Conservation (phyloP, 2,797 vertebrate genomes). For the Chiropotes sagulatus region DNA sequence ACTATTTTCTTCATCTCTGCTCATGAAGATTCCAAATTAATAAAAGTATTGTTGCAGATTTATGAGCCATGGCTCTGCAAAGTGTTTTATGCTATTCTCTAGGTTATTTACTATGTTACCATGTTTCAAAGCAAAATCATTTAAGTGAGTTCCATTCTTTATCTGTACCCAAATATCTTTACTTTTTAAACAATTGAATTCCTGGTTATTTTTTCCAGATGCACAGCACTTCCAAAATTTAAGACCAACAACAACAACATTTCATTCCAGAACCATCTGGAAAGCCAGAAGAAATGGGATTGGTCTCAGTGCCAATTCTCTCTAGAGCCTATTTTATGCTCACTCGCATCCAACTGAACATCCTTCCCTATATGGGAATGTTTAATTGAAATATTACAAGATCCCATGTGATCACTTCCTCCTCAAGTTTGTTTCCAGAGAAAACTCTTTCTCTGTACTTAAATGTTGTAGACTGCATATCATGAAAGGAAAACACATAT, state of each 20-base stretch:
- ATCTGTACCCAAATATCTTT: constrained; percentile 72
- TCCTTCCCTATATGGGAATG: constrained; percentile 49
- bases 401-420: constrained; percentile 60
- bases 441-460: constrained; percentile 37
- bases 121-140: constrained; percentile 73
- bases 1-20: constrained; percentile 69
- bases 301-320: constrained; percentile 57
- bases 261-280: constrained; percentile 67
- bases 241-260: constrained; percentile 17
- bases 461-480: constrained; percentile 39
- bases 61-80: constrained; percentile 59
- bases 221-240: constrained; percentile 40
- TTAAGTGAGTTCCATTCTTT: constrained; percentile 66
- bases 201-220: constrained; percentile 78
- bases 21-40: constrained; percentile 77
- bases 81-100: constrained; percentile 65
- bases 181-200: constrained; percentile 73
- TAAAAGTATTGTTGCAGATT: constrained; percentile 70
- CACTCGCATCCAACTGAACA: constrained; percentile 47
- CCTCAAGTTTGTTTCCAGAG: constrained; percentile 59
- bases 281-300: constrained; percentile 54
- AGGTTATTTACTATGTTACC: constrained; percentile 73
- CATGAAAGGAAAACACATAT: constrained; percentile 41
- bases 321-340: constrained; percentile 61
- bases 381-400: constrained; percentile 70